Percentiles rank a stretch among this genome's conserved stretches.
Evolutionary conservation across 1,140 invertebrate genomes (phyloP).

Genomic region (Drosophila erecta): DNA sequence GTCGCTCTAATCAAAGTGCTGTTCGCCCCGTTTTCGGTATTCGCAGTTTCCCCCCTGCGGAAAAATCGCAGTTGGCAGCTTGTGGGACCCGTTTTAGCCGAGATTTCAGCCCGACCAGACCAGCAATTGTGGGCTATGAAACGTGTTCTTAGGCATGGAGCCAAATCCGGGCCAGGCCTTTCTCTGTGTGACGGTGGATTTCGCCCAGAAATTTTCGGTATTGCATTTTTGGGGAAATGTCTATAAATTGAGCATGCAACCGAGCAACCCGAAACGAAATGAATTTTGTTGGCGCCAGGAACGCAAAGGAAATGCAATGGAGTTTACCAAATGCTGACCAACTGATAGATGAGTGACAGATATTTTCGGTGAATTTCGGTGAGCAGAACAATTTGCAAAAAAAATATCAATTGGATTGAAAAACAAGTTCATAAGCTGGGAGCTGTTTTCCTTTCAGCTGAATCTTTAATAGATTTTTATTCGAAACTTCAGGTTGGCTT

Average conservation of each 20-base stretch:
- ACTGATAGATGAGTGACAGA: conserved; percentile 50
- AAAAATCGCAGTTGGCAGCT: conserved; percentile 20
- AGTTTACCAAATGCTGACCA: conserved; percentile 26
- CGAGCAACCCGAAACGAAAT: conserved; percentile 23
- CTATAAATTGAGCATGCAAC: conserved; percentile 44
- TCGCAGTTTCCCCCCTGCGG: conserved; percentile 19
- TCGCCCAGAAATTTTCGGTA: conserved; percentile 28
- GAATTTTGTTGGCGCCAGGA: conserved; percentile 32
- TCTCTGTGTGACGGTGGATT: conserved; percentile 31
- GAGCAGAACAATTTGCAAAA: conserved; percentile 18
- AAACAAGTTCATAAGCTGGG: not conserved
- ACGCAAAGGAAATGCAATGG: conserved; percentile 25
- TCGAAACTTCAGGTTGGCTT: not conserved
- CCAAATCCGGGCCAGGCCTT: conserved; percentile 4
- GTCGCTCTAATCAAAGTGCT: conserved; percentile 39
- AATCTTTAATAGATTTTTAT: not conserved
- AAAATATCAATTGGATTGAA: conserved; percentile 11
- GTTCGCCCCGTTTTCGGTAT: conserved; percentile 20
- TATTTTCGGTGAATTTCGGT: conserved; percentile 35
- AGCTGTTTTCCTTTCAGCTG: not conserved
- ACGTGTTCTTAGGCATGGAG: conserved; percentile 32
- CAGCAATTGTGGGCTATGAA: conserved; percentile 36
- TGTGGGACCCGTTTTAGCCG: conserved; percentile 41
- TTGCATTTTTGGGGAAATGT: conserved; percentile 46
- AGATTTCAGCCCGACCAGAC: conserved; percentile 35